Conservation (phyloP, 2,113 vertebrate genomes). For the Danio rerio region GRCz12tu NC_133185.1:24134501-24135000, state of each 20-base stretch:
- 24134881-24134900: background rate
- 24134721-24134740: conserved; percentile 37
- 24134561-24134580: conserved; percentile 46
- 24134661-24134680: conserved; percentile 12
- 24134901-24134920: background rate
- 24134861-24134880: conserved; percentile 8
- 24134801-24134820: background rate
- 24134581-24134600: conserved; percentile 27
- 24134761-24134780: conserved; percentile 16
- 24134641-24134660: conserved; percentile 31
- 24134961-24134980: background rate
- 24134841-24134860: background rate
- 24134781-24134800: background rate
- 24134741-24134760: background rate
- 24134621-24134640: conserved; percentile 36
- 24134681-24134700: conserved; percentile 16
- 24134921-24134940: background rate
- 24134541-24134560: conserved; percentile 25
- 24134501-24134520: background rate
- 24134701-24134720: conserved; percentile 15
- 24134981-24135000: background rate
- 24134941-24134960: background rate
- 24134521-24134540: conserved; percentile 13
- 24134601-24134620: conserved; percentile 37
- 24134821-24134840: background rate